phyloP scores from a whole-genome alignment of 2,888 invertebrate genomes.

The Anoncus sp. region DNA sequence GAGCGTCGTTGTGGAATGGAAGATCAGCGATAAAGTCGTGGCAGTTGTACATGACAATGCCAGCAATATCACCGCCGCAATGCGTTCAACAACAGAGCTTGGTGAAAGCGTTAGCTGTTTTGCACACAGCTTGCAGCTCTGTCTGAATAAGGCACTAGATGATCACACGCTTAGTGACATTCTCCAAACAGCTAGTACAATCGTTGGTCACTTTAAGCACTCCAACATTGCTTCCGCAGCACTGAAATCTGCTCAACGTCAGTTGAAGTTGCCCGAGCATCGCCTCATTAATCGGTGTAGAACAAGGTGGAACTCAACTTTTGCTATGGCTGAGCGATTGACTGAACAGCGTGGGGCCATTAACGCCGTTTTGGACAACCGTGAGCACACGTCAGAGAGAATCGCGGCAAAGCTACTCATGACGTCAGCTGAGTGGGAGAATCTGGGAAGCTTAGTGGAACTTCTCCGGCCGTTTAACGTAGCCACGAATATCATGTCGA shows the following conservation, averaged over 20 bases:
- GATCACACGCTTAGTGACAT: slow-evolving; percentile 36
- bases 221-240: slow-evolving; percentile 63
- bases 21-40: slow-evolving; percentile 39
- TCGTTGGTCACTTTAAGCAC: slow-evolving; percentile 70
- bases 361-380: slow-evolving; percentile 38
- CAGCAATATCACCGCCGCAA: slow-evolving; percentile 36
- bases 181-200: slow-evolving; percentile 60
- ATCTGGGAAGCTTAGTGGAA: not conserved
- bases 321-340: slow-evolving; percentile 64
- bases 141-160: slow-evolving; percentile 65
- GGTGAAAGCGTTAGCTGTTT: slow-evolving; percentile 66
- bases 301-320: slow-evolving; percentile 67
- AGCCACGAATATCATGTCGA: not conserved
- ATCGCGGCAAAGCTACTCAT: not conserved
- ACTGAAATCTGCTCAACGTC: slow-evolving; percentile 53
- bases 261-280: slow-evolving; percentile 52
- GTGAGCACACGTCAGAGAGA: not conserved
- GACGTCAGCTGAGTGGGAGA: not conserved
- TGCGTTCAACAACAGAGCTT: slow-evolving; percentile 10
- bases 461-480: not conserved
- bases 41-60: slow-evolving; percentile 59
- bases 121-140: slow-evolving; percentile 70
- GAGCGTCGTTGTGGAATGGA: slow-evolving; percentile 30
- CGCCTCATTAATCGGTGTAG: slow-evolving; percentile 58
- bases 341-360: slow-evolving; percentile 65